Evolutionary conservation across 2,797 vertebrate genomes (phyloP), one percentile per base, ranked within the genome.

Genomic region (Oophaga sylvatica): DNA sequence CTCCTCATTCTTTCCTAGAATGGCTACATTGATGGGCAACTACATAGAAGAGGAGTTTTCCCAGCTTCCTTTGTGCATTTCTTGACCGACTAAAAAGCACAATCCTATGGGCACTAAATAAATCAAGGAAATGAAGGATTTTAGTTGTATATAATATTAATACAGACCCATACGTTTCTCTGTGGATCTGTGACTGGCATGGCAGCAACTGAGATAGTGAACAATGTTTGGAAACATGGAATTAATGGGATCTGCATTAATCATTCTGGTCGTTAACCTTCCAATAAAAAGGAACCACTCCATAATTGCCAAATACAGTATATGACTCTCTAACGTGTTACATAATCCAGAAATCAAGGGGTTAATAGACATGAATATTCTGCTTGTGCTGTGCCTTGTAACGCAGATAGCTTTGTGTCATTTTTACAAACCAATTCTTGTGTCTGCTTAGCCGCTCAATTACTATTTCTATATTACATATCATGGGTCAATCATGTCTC

Each of bases 11-110:
- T 85, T 48, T 41, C 81, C 2, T 91, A 97, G 96, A 95, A 95
- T 19, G 96, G 96, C 80, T 96, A 96, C 91, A 92, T 96, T 63
- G 96, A 97, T 91, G 95, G 95, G 1, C 94, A 96, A 85, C 95
- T 96, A 13, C 92, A 95, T 84, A 95, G 94, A 92, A 94, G 93
- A 87, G 96, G 96, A 41, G 94, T 96, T 89, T 97, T 97, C 90
- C 97, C 96, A 0, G 93, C 93, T 59, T 96, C 96, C 1, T 97
- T 97, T 15, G 94, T 97, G 91, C 95, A 95, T 13, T 57, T 92
- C 67, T 90, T 96, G 78, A 90, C 87, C 9, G 93, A 96, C 88
- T 96, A 94, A 79, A 5, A 29, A 86, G 62, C 56, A 84, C n/a
- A 67, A 60, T 85, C 73, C 59, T 41, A 16, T 13, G n/a, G 65